Base-by-base conservation (phyloP, 2,888 invertebrate genomes). In the Drosophila anomalata region DNA sequence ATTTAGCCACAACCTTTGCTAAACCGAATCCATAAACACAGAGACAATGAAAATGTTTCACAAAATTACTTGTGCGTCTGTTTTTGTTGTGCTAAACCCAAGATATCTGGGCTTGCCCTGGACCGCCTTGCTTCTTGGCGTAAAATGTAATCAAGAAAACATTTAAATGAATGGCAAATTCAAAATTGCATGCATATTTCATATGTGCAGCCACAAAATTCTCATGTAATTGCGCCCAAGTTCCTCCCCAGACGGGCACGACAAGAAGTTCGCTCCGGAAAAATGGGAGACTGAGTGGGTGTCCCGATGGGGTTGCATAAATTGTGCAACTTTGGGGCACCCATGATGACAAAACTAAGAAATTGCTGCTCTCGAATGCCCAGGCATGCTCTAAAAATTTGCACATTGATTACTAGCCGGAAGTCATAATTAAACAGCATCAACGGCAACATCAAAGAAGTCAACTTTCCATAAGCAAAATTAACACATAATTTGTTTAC, bases 131-230 rank as follows among this genome's bases (percentile, higher is more conserved):
- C 48, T 55, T 51, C 52, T 48, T 52, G 63, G 71, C 69, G 52
- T 62, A 73, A 75, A 84, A 84, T 82, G 82, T 82, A 83, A 83
- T 83, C 82, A 83, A 83, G 84, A 84, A 83, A 83, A 75, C 84
- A 82, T 82, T 84, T 82, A 82, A 82, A 84, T 82, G 82, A 84
- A 82, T 84, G 84, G 81, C 71, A 84, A 82, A 82, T 82, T 81
- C 84, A 81, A 84, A 82, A 82, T 82, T 82, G 84, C 82, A 84
- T 84, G 84, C 84, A 84, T 82, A 79, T 82, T 82, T 84, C 84
- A 84, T 84, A 79, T 84, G 79, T 83, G 84, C 77, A 79, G 72
- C 82, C 82, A 84, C 82, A 84, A 82, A 82, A 82, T 82, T 79
- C 71, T 81, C 79, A 78, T 79, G 79, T 82, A 79, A 84, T 79